phyloP scores from a whole-genome alignment of 2,888 invertebrate species.

The Drosophila bunnanda region DNA sequence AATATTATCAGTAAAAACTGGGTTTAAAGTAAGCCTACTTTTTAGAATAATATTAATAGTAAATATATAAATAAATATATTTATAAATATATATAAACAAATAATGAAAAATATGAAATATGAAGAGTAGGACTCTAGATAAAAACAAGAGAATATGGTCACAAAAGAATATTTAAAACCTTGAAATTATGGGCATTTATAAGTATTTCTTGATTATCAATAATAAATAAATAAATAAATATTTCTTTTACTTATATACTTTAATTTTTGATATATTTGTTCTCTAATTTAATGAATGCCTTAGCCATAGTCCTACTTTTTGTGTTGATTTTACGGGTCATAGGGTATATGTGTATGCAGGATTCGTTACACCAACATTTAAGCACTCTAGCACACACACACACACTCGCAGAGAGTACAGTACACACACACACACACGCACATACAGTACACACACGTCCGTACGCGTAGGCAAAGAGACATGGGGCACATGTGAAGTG shows the following conservation, averaged over 20 bases:
- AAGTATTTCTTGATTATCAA: background rate
- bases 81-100: background rate
- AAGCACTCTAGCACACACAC: constrained; percentile 4
- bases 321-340: constrained; percentile 55
- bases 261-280: background rate
- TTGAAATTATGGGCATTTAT: background rate
- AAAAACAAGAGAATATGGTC: too few species aligned
- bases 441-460: constrained; percentile 2
- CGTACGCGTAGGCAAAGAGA: constrained; percentile 8
- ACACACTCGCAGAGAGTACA: background rate
- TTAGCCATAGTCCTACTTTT: background rate
- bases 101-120: background rate
- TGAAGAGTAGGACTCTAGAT: too few species aligned
- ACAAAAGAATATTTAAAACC: background rate
- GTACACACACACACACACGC: constrained; percentile 1
- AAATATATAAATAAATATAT: background rate
- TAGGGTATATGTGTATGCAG: constrained; percentile 60
- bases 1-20: background rate
- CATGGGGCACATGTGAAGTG: constrained; percentile 57
- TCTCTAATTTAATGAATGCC: background rate
- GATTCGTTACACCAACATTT: constrained; percentile 14
- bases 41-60: background rate
- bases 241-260: too few species aligned
- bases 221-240: background rate
- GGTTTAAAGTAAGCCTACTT: background rate